Conservation (phyloP, 2,888 invertebrate species). For the Cremastinae sp. region DNA sequence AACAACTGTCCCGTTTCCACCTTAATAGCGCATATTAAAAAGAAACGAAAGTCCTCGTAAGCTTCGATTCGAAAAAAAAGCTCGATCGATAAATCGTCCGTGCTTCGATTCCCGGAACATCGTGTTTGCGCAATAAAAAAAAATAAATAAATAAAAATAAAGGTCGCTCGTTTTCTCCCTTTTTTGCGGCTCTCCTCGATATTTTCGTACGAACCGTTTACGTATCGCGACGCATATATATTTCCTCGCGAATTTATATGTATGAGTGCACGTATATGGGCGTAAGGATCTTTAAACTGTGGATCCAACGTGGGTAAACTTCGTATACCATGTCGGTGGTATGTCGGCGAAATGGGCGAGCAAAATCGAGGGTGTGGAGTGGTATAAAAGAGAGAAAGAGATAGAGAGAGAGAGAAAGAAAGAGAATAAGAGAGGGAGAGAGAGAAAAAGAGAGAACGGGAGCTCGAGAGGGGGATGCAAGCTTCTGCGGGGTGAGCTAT, state of each 20-base stretch:
- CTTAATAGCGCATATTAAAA: no score
- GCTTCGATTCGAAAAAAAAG: neutral
- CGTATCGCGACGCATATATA: no score
- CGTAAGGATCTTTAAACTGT: constrained; percentile 53
- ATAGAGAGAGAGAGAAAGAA: no score
- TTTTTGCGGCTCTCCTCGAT: constrained; percentile 12
- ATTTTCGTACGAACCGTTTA: neutral
- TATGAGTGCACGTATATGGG: neutral
- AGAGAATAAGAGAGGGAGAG: neutral
- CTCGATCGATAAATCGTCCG: no score
- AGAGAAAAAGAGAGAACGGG: neutral
- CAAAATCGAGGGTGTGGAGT: constrained; percentile 12
- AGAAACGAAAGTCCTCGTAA: no score
- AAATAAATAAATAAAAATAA: neutral
- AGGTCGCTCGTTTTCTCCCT: neutral
- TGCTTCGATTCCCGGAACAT: no score
- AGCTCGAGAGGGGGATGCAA: constrained; percentile 21
- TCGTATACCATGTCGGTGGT: constrained; percentile 44
- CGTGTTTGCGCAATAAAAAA: no score
- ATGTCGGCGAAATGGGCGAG: constrained; percentile 38
- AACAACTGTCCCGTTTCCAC: no score
- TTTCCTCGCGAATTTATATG: no score
- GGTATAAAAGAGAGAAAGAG: constrained; percentile 24
- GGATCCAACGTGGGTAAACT: constrained; percentile 55
- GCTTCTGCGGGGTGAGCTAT: constrained; percentile 48